A percentile compares a stretch with the other conserved stretches of the same genome.
Conservation (phyloP, 2,113 vertebrate genomes). For the Microtus richardsoni region DNA sequence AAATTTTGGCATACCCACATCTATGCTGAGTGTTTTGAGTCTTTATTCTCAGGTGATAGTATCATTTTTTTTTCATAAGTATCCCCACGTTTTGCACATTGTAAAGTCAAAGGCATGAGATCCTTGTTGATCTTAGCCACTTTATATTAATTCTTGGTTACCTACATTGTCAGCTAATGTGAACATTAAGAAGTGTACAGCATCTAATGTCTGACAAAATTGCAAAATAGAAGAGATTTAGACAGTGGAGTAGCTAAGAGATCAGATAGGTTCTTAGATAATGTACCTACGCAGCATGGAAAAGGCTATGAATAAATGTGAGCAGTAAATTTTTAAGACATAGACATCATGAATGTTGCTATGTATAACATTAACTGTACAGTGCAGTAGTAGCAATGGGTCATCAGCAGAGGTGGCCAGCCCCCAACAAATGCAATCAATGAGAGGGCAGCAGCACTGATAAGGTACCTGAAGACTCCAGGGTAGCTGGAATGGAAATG, state of each 20-base stretch:
- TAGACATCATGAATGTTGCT: neutral
- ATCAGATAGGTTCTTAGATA: neutral
- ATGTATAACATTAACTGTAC: neutral
- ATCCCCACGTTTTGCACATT: conserved; percentile 12
- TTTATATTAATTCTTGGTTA: conserved; percentile 10
- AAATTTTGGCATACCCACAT: conserved; percentile 33
- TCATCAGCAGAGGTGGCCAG: neutral
- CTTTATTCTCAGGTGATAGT: neutral
- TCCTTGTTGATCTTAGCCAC: neutral
- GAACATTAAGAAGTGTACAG: neutral
- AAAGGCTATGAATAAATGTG: neutral
- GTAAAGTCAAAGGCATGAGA: conserved; percentile 56
- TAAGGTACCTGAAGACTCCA: neutral
- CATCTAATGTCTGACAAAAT: neutral
- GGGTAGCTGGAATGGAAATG: too few species aligned
- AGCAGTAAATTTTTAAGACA: neutral
- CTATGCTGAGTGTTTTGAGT: conserved; percentile 15
- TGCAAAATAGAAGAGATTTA: conserved; percentile 1
- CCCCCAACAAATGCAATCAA: neutral
- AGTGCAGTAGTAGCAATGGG: neutral
- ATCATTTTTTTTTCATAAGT: conserved; percentile 56
- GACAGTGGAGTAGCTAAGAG: neutral
- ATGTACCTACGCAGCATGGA: neutral
- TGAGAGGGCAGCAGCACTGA: neutral
- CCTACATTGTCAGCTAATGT: neutral